Conservation (phyloP, 2,888 invertebrate genomes). For the Lasioglossum leucozonium region DNA sequence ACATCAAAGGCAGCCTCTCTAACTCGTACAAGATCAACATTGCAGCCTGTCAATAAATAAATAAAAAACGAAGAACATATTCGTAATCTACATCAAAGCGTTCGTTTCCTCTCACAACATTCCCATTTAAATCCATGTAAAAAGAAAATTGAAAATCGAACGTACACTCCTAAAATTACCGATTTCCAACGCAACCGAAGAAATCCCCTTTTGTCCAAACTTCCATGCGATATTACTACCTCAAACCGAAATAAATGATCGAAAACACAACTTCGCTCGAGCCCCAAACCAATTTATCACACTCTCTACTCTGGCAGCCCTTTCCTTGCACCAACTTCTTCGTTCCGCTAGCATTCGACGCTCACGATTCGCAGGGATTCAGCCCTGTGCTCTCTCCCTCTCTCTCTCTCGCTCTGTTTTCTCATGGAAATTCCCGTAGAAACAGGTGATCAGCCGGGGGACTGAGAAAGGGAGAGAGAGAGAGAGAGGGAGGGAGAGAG, state of each 20-base stretch:
- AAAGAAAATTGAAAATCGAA: background rate
- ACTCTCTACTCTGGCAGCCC: background rate
- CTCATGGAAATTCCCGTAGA: background rate
- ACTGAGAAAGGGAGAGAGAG: background rate
- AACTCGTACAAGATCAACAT: background rate
- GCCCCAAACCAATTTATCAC: background rate
- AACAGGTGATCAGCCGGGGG: background rate
- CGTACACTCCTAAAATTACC: background rate
- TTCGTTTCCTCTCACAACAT: background rate
- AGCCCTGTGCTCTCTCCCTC: too few species aligned
- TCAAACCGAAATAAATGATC: background rate
- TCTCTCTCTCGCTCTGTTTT: too few species aligned
- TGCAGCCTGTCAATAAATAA: background rate
- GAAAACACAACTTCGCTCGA: background rate
- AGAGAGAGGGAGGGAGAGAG: slow-evolving; percentile 8
- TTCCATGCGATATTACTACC: background rate
- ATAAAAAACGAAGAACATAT: background rate
- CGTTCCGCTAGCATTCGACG: background rate
- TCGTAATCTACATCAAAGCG: background rate
- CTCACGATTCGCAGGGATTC: background rate
- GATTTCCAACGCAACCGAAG: background rate
- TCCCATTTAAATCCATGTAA: background rate
- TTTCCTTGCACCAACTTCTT: background rate
- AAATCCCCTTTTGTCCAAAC: background rate
- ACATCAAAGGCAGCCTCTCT: background rate